Evolutionary conservation across 2,888 invertebrate species (phyloP), one percentile per base, ranked within the genome.

Genomic region (Thymelicus acteon): DNA sequence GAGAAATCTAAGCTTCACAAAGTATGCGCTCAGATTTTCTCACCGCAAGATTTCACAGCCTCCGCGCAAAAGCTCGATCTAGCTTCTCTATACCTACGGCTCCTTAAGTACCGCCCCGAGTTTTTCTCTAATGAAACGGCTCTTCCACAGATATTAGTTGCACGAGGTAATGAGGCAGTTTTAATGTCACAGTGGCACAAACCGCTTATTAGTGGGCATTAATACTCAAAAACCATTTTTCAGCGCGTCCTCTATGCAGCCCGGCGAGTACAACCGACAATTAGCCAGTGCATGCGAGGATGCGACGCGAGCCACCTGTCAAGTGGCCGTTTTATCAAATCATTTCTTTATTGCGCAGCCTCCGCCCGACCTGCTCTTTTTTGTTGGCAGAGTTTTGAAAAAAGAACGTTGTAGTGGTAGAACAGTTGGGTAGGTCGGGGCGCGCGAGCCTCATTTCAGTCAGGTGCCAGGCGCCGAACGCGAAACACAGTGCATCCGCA

Each of bases 341-440:
- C 92, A 92, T 93, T 91, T 91, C 90, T 91, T 91, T 90, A 91
- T 87, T 84, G 85, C 85, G 85, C 92, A 92, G 91, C 87, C 90
- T 92, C 91, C 84, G 80, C 81, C 79, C 83, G 85, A 89, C 87
- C 87, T 88, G 86, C 85, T 84, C 81, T 89, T 91, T 85, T 92
- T 92, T 92, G 84, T 87, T 78, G 79, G 81, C 83, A 82, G 85
- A 84, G 86, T 89, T 91, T 91, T 87, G 85, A 79, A 90, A 92
- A 90, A 90, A 79, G 76, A 85, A 85, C 88, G 88, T 89, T 89
- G 85, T 84, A 82, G 87, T 87, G 83, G 86, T 64, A 58, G 58
- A 84, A 81, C 82, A 87, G 85, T 93, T 83, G 92, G 91, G 91
- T 92, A 93, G 92, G 92, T 93, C 92, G 91, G 88, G 90, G 89